A percentile compares a stretch with the other conserved stretches of the same genome.
These are phyloP conservation scores for Drosophila yooni DNA, from an alignment of 2,888 invertebrate species.

Conservation along the genomic window DNA sequence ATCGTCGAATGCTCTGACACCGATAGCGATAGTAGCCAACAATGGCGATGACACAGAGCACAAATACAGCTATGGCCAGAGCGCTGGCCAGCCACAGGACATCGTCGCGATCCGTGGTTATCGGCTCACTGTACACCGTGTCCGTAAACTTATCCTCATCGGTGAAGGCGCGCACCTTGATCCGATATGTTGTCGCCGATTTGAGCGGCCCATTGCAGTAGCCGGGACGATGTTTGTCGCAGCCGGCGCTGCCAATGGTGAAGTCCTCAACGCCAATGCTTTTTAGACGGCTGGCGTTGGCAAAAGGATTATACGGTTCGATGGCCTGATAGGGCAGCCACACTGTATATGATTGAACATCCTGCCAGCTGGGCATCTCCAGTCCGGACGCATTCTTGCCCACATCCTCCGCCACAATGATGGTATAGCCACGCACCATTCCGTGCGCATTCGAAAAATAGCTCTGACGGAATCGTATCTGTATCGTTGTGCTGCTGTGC, in stretches of 20 bases:
- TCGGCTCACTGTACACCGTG: slow-evolving; percentile 94
- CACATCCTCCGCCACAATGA: slow-evolving; percentile 95
- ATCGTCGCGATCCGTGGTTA: slow-evolving; percentile 90
- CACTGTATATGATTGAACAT: slow-evolving; percentile 93
- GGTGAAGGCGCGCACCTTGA: slow-evolving; percentile 97
- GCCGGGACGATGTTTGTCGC: slow-evolving; percentile 90
- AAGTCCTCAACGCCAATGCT: slow-evolving; percentile 93
- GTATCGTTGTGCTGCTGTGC: slow-evolving; percentile 89
- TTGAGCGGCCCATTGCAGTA: slow-evolving; percentile 98
- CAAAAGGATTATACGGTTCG: slow-evolving; percentile 96
- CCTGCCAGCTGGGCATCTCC: slow-evolving; percentile 96
- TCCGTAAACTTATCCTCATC: slow-evolving; percentile 97
- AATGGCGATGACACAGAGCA: slow-evolving; percentile 20
- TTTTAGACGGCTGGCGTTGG: slow-evolving; percentile 84
- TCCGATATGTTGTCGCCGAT: slow-evolving; percentile 94
- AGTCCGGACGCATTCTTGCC: slow-evolving; percentile 91
- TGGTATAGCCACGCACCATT: slow-evolving; percentile 91
- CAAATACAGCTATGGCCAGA: slow-evolving; percentile 48
- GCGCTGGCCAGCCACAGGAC: slow-evolving; percentile 45
- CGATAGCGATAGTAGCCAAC: slow-evolving; percentile 87
- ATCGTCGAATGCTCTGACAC: slow-evolving; percentile 86
- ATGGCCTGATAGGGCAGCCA: slow-evolving; percentile 98
- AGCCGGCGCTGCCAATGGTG: slow-evolving; percentile 92
- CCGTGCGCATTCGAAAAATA: slow-evolving; percentile 95
- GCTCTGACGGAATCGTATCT: slow-evolving; percentile 93